These are phyloP conservation scores for Naso thynnoides DNA, from an alignment of 2,797 vertebrate species.

Conservation along the genomic window DNA sequence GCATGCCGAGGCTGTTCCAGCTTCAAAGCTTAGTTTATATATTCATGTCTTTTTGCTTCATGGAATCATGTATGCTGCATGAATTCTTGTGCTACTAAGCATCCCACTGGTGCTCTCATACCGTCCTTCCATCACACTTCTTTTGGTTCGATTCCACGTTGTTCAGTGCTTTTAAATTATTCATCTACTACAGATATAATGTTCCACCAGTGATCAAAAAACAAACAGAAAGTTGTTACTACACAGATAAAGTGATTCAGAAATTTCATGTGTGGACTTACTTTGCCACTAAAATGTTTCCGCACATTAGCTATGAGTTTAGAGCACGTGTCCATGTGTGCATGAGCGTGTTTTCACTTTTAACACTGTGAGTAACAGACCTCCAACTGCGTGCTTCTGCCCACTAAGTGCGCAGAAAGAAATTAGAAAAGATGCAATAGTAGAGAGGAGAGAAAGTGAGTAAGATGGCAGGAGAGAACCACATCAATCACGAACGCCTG, in stretches of 20 bases:
- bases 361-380: conserved; percentile 61
- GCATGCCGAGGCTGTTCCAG: conserved; percentile 31
- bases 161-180: conserved; percentile 41
- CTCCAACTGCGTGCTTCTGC: conserved; percentile 63
- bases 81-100: conserved; percentile 36
- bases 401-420: conserved; percentile 51
- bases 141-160: conserved; percentile 23
- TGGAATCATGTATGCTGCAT: conserved; percentile 5
- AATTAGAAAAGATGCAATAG: conserved; percentile 47
- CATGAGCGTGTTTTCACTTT: conserved; percentile 35
- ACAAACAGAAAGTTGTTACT: conserved; percentile 21
- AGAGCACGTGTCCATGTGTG: conserved; percentile 38
- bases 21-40: conserved; percentile 19
- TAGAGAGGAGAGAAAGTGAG: conserved; percentile 48
- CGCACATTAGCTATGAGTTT: conserved; percentile 47
- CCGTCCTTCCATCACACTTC: not conserved
- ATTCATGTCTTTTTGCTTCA: conserved; percentile 31
- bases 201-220: conserved; percentile 25
- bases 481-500: conserved; percentile 66
- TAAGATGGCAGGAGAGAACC: conserved; percentile 51
- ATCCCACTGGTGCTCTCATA: conserved; percentile 11
- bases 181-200: conserved; percentile 25
- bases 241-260: conserved; percentile 43
- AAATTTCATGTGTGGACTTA: conserved; percentile 24
- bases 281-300: conserved; percentile 36